Evolutionary conservation across 2,113 vertebrate species (phyloP).

Genomic region (Cebidichthys violaceus): DNA sequence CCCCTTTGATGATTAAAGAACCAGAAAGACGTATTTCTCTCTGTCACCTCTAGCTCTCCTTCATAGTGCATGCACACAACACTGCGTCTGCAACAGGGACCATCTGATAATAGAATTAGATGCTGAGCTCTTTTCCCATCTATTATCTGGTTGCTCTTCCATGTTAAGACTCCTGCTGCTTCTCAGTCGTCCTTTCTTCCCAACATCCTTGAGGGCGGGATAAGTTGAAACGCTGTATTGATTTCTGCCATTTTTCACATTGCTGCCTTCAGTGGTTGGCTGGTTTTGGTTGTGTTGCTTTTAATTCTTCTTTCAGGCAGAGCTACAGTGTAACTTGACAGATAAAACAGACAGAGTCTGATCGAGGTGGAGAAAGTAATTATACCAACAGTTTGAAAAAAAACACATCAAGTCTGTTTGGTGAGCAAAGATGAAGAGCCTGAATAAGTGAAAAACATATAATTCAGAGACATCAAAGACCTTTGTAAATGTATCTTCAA

Average conservation of each 20-base stretch:
- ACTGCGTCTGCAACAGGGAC: constrained; percentile 26
- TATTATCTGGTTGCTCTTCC: constrained; percentile 65
- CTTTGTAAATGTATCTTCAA: constrained; percentile 34
- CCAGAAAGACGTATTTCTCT: constrained; percentile 6
- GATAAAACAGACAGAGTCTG: constrained; percentile 31
- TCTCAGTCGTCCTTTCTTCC: constrained; percentile 53
- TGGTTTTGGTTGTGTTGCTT: constrained; percentile 50
- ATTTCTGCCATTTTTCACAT: constrained; percentile 68
- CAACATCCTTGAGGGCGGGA: constrained; percentile 56
- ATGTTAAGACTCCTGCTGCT: constrained; percentile 63
- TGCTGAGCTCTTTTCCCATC: constrained; percentile 65
- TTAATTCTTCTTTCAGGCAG: constrained; percentile 30
- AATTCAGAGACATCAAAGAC: constrained; percentile 66
- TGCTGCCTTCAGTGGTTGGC: constrained; percentile 63
- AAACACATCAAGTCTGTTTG: constrained; percentile 9
- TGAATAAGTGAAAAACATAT: constrained; percentile 48
- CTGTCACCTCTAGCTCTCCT: constrained; percentile 60
- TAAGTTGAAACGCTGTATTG: constrained; percentile 66
- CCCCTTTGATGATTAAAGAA: constrained; percentile 24
- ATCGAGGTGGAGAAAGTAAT: constrained; percentile 23
- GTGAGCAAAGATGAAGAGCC: constrained; percentile 37
- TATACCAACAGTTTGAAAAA: constrained; percentile 8
- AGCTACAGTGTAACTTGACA: constrained; percentile 25
- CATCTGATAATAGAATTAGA: constrained; percentile 66
- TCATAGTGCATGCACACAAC: constrained; percentile 12